Evolutionary conservation across 1,140 invertebrate species (phyloP), one percentile per base, ranked within the genome.

Genomic region (Zaprionus kolodkinae): DNA sequence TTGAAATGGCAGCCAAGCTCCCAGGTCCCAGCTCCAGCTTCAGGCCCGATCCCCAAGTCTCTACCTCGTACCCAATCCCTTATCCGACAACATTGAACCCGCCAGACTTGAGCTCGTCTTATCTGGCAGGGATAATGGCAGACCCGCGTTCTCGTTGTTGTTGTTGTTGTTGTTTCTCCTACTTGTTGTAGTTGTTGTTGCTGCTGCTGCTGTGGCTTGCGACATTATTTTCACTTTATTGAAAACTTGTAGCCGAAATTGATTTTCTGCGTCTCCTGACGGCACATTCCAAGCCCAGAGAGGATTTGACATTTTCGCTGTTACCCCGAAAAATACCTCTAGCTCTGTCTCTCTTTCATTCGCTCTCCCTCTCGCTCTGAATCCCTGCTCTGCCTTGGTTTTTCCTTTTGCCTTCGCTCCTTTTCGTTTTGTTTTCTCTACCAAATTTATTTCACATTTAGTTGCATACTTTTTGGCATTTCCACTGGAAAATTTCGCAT

Each of bases 181-280:
- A 13, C 25, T 25, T 61, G 59, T 33, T 52, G 60, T 27, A 35
- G 56, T 38, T 73, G 43, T 36, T 38, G 63, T 35, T 73, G 63
- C n/a, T 67, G 65, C 27, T 67, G 56, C 11, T 68, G 38, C 68
- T 56, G 21, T 67, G 75, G 57, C 70, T 72, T 73, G 81, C 77
- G 77, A 89, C 84, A 87, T 87, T 87, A 87, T 87, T 87, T 87
- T 87, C 85, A 87, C 84, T 87, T 87, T 88, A 88, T 88, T 88
- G 84, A 88, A 88, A 88, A 88, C 84, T 88, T 88, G 84, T 88
- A 88, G 81, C 81, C 77, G 74, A 89, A 88, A 88, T 88, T 88
- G 84, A 88, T 88, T 88, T 88, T 89, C 85, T 68, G 70, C 84
- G 84, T 88, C 77, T 89, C 84, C 77, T 86, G 84, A 71, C 76